A percentile compares a stretch with the other conserved stretches of the same genome.
Evolutionary conservation across 2,113 vertebrate species (phyloP).

Genomic region (Ciconia boyciana): DNA sequence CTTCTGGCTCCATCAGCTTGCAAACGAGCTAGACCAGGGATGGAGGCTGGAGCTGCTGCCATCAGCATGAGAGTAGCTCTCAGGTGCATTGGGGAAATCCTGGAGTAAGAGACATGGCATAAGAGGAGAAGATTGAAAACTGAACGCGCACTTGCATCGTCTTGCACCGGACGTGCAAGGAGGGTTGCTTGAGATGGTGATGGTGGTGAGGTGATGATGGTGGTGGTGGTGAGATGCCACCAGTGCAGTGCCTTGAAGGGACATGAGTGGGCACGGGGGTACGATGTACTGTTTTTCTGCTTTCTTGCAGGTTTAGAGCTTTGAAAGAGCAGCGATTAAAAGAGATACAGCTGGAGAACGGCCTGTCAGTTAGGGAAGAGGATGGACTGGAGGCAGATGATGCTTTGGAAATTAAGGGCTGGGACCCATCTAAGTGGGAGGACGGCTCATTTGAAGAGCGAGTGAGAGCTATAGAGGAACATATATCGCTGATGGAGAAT

Average conservation of each 20-base stretch:
- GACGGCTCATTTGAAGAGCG: slow-evolving; percentile 78
- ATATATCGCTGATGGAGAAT: slow-evolving; percentile 57
- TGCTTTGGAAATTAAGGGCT: slow-evolving; percentile 73
- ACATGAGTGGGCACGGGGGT: accelerated
- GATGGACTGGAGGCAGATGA: slow-evolving; percentile 50
- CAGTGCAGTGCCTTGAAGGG: not conserved
- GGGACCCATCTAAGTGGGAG: slow-evolving; percentile 85
- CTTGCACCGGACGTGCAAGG: not conserved
- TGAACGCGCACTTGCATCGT: accelerated
- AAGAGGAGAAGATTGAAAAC: not conserved
- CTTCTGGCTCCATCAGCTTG: not conserved
- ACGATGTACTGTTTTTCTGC: not conserved
- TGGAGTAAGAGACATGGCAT: not conserved
- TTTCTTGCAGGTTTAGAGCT: slow-evolving; percentile 76
- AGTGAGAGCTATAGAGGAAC: slow-evolving; percentile 70
- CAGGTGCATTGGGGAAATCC: not conserved
- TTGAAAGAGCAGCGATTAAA: slow-evolving; percentile 77
- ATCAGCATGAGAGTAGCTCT: accelerated
- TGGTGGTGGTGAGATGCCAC: not conserved
- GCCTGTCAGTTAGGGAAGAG: slow-evolving; percentile 50
- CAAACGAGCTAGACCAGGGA: not conserved
- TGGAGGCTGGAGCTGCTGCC: not conserved
- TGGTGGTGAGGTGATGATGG: not conserved
- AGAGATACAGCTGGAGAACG: slow-evolving; percentile 74
- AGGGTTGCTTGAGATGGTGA: not conserved